phyloP scores from a whole-genome alignment of 2,888 invertebrate species.

The Adelognathus sp. region DNA sequence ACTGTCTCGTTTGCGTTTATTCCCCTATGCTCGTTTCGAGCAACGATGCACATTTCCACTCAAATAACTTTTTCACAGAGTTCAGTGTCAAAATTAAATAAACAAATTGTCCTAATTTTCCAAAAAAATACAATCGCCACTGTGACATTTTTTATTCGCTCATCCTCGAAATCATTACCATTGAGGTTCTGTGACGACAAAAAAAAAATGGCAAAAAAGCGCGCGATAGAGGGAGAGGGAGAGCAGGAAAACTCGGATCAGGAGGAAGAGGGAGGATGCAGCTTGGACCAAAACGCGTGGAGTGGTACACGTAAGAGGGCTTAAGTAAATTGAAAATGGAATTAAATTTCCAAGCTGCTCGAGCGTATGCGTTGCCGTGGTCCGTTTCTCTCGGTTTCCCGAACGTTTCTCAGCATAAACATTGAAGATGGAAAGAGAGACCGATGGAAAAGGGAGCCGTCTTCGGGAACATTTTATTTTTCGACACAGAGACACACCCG shows the following conservation, averaged over 20 bases:
- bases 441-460: constrained; percentile 25
- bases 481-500: not conserved
- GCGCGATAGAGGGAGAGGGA: too few relatives aligned
- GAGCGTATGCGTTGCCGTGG: constrained; percentile 33
- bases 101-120: too few relatives aligned
- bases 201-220: too few relatives aligned
- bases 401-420: constrained; percentile 5
- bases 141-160: too few relatives aligned
- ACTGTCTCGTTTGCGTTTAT: not conserved
- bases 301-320: constrained; percentile 69
- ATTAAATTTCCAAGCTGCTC: constrained; percentile 70
- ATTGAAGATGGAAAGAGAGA: constrained; percentile 19
- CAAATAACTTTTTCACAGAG: too few relatives aligned
- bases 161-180: too few relatives aligned
- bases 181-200: too few relatives aligned
- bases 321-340: constrained; percentile 76
- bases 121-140: too few relatives aligned
- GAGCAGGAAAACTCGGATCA: too few relatives aligned
- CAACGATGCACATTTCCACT: too few relatives aligned
- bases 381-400: constrained; percentile 1
- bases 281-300: constrained; percentile 54
- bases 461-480: constrained; percentile 7
- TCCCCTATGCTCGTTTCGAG: constrained; percentile 30
- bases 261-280: too few relatives aligned
- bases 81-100: too few relatives aligned